These are phyloP conservation scores for Parnassius apollo DNA, from an alignment of 2,888 invertebrate genomes.

Conservation along the genomic window DNA sequence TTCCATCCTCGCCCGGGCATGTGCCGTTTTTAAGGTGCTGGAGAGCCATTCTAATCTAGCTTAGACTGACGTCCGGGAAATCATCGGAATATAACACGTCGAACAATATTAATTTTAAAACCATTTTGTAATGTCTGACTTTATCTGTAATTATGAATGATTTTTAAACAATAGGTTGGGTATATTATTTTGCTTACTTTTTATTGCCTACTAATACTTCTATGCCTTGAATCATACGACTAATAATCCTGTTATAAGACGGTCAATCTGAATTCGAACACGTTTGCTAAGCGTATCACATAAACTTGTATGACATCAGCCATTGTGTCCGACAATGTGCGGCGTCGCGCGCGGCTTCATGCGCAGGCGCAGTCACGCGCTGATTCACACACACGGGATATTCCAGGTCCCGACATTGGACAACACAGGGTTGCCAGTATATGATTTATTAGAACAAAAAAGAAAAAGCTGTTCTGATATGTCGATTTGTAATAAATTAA, in stretches of 20 bases:
- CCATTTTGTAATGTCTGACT: no score
- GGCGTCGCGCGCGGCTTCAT: slow-evolving; percentile 35
- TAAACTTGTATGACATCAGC: slow-evolving; percentile 62
- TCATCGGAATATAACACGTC: no score
- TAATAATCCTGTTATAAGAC: slow-evolving; percentile 27
- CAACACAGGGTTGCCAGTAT: slow-evolving; percentile 30
- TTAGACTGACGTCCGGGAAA: no score
- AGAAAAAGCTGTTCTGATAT: no score
- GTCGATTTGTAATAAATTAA: no score
- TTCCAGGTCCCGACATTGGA: slow-evolving; percentile 34
- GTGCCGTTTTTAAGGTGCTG: no score
- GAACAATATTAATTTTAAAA: no score
- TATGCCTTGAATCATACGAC: slow-evolving; percentile 9
- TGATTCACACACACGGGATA: slow-evolving; percentile 49
- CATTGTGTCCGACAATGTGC: slow-evolving; percentile 65
- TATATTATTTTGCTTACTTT: no score
- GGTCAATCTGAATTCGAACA: slow-evolving; percentile 31
- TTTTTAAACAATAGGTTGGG: no score
- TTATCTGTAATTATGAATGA: no score
- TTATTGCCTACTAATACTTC: neutral
- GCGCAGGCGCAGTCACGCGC: slow-evolving; percentile 60
- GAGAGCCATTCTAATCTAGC: no score
- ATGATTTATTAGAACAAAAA: neutral
- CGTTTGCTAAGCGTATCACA: slow-evolving; percentile 52
- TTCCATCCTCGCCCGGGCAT: no score